Conservation (phyloP, 1,140 invertebrate species). For the Chelonus insularis region DNA sequence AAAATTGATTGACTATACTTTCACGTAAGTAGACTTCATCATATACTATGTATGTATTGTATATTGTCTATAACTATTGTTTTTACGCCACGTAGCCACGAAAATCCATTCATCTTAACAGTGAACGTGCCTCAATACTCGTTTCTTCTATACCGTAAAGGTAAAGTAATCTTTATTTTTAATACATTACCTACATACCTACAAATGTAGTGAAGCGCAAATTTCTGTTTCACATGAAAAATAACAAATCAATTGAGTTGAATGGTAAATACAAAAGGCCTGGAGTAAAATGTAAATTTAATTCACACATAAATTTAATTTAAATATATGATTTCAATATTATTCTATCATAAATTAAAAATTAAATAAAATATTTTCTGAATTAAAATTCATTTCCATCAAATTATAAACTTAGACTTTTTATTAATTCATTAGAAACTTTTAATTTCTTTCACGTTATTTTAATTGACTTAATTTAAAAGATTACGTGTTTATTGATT, state of each 20-base stretch:
- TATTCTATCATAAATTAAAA: too few species aligned
- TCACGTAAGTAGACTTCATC: constrained; percentile 10
- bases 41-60: constrained; percentile 5
- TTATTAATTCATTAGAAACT: too few species aligned
- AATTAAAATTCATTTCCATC: too few species aligned
- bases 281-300: neutral
- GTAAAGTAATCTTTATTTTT: constrained; percentile 1
- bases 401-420: too few species aligned
- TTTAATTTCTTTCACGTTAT: too few species aligned
- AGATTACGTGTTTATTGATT: too few species aligned
- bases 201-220: neutral
- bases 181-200: neutral
- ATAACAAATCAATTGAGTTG: neutral
- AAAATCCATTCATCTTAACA: constrained; percentile 25
- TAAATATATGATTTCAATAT: neutral
- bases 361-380: too few species aligned
- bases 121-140: constrained; percentile 1
- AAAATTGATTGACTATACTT: neutral
- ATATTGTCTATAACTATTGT: neutral
- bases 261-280: neutral
- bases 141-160: neutral
- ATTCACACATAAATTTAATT: neutral
- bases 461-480: too few species aligned
- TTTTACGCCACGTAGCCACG: constrained; percentile 18
- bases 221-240: constrained; percentile 1